Conservation (phyloP, 2,888 invertebrate species). For the Ophioninae sp. region DNA sequence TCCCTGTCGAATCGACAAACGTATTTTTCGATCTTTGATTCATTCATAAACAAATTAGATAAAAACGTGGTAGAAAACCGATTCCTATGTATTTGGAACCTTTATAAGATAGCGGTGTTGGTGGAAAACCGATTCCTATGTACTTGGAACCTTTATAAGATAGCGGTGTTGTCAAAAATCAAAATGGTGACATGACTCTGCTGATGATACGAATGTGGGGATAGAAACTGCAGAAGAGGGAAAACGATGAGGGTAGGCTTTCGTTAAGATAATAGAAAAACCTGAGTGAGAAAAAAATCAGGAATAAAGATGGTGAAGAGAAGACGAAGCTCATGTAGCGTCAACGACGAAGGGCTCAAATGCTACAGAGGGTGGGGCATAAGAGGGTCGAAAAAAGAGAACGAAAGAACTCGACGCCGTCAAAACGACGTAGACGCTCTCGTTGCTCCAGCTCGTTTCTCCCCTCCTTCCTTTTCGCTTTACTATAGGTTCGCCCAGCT, state of each 20-base stretch:
- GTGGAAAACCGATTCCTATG: not conserved
- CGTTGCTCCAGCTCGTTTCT: constrained; percentile 20
- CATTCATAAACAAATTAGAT: too few species aligned
- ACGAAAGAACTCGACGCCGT: constrained; percentile 44
- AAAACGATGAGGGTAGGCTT: constrained; percentile 15
- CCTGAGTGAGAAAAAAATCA: constrained; percentile 18
- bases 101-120: too few species aligned
- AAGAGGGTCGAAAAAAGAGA: constrained; percentile 47
- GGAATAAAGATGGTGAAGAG: constrained; percentile 21
- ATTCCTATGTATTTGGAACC: not conserved
- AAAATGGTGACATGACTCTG: not conserved
- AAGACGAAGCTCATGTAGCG: constrained; percentile 25
- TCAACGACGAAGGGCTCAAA: constrained; percentile 37
- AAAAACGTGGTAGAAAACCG: not conserved
- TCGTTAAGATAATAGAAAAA: constrained; percentile 44
- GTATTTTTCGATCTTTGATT: too few species aligned
- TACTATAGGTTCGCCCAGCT: constrained; percentile 27
- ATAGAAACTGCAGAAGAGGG: not conserved
- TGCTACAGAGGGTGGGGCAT: constrained; percentile 36
- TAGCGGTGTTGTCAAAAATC: not conserved
- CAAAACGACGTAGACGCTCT: constrained; percentile 49
- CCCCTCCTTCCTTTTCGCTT: constrained; percentile 10
- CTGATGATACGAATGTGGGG: not conserved
- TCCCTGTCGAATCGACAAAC: too few species aligned
- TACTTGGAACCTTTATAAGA: not conserved